Percentiles rank a stretch among this genome's conserved stretches.
phyloP scores from a whole-genome alignment of 1,140 invertebrate species.

The Drepana arcuata region DNA sequence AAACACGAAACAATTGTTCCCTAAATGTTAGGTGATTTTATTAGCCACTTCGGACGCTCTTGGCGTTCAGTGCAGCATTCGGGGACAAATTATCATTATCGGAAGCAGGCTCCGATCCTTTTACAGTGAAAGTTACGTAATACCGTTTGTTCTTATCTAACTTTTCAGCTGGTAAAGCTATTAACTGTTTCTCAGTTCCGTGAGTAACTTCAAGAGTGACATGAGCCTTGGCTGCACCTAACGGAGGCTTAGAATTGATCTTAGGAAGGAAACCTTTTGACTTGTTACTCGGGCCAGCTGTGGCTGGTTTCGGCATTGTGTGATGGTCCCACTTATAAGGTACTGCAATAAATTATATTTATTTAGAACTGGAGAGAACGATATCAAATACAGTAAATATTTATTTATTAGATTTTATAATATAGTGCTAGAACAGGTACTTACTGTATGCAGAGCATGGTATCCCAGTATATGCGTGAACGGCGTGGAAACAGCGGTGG shows the following conservation, averaged over 20 bases:
- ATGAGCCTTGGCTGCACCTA: constrained; percentile 52
- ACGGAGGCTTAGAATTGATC: constrained; percentile 70
- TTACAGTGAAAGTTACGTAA: constrained; percentile 91
- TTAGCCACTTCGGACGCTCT: constrained; percentile 34
- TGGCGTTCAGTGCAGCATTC: constrained; percentile 23
- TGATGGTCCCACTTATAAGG: constrained; percentile 80
- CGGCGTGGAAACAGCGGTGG: constrained; percentile 89
- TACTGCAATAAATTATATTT: constrained; percentile 76
- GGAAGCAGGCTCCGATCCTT: constrained; percentile 73
- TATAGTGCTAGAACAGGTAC: constrained; percentile 61
- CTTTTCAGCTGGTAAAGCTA: constrained; percentile 87
- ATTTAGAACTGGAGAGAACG: too few relatives aligned
- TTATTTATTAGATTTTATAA: too few relatives aligned
- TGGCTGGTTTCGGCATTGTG: constrained; percentile 78
- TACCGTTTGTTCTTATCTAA: constrained; percentile 90
- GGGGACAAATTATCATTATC: constrained; percentile 56
- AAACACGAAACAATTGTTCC: too few relatives aligned
- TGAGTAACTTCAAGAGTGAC: constrained; percentile 85
- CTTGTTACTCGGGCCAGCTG: constrained; percentile 40
- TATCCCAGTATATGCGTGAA: constrained; percentile 91
- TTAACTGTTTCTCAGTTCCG: constrained; percentile 85
- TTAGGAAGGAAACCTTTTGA: constrained; percentile 73
- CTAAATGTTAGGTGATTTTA: too few relatives aligned
- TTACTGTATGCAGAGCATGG: constrained; percentile 88
- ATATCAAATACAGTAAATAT: too few relatives aligned